A percentile compares a stretch with the other conserved stretches of the same genome.
These are phyloP conservation scores for Porites lobata DNA, from an alignment of 92 coral and sea anemone genomes.

Conservation along the genomic window DNA sequence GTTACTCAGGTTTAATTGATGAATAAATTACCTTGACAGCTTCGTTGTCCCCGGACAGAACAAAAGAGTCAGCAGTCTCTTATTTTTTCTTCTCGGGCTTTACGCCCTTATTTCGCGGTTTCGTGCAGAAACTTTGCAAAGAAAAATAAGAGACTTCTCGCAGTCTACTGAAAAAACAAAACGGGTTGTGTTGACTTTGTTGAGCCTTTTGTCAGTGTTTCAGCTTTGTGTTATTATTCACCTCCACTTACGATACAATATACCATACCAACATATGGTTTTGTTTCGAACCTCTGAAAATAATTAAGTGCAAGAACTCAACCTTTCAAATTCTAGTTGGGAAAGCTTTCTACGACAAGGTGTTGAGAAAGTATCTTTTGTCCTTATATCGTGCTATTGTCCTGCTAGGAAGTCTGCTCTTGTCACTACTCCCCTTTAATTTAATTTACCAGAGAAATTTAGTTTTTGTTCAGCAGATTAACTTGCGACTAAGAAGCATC, in stretches of 20 bases:
- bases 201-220: not conserved
- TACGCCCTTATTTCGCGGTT: no score
- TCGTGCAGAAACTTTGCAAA: no score
- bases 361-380: conserved; percentile 1
- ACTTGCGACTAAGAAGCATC: not conserved
- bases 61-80: no score
- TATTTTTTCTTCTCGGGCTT: no score
- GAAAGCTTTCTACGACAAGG: conserved; percentile 3
- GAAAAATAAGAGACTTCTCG: no score
- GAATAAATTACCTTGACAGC: no score
- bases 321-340: not conserved
- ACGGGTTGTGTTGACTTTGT: not conserved
- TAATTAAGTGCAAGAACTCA: not conserved
- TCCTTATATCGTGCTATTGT: not conserved
- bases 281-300: conserved; percentile 3
- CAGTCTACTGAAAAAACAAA: not conserved
- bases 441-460: not conserved
- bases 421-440: not conserved
- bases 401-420: not conserved
- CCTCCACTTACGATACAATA: not conserved
- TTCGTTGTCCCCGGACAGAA: no score
- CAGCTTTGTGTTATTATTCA: not conserved
- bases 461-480: not conserved
- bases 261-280: not conserved
- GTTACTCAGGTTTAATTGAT: no score